Base-by-base conservation (phyloP, 2,888 invertebrate genomes). In the Pediacus dermestoides region DNA sequence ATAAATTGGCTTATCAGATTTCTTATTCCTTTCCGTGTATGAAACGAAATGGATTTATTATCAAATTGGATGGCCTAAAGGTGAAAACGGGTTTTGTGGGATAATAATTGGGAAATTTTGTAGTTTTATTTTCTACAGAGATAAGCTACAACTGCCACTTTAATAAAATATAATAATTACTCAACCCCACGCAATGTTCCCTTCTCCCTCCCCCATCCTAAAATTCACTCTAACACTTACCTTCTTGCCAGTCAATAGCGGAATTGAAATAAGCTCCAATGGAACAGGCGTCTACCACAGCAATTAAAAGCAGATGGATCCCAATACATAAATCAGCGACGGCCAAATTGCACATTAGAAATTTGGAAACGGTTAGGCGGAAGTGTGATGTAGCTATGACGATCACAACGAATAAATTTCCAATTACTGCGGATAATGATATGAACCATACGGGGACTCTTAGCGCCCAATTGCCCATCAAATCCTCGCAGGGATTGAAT, bases 271-370 rank as follows among this genome's bases (percentile, higher is more conserved):
- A 82, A 32, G 73, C 74, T 4, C 81, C 79, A 16, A 80, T 71
- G 2, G 81, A 80, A 22, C 74, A 72, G 0, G 77, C 72, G 57
- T 83, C 83, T 27, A 78, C 74, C 8, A 77, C 70, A 1, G 81
- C 81, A 44, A 81, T 74, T 16, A 72, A 55, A 1, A 80, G 71
- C 30, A 83, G 66, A 61, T 83, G 82, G 7, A 78, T 59, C 1
- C 80, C 82, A 71, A 82, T 81, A 56, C 77, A 76, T 40, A 82
- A 70, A 63, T 82, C 82, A n/a, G 81, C 81, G 26, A 77, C 68
- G 1, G 81, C 80, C 47, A 83, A 66, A 59, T 82, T 81, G 53
- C 81, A 78, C 75, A 82, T 81, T 32, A 82, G 73, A 56, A 82
- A 79, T 56, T 72, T 72, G 44, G 73, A 72, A 11, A 74, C 74